Evolutionary conservation across 2,113 vertebrate genomes (phyloP), one percentile per base, ranked within the genome.

Genomic region (Acanthochromis polyacanthus): DNA sequence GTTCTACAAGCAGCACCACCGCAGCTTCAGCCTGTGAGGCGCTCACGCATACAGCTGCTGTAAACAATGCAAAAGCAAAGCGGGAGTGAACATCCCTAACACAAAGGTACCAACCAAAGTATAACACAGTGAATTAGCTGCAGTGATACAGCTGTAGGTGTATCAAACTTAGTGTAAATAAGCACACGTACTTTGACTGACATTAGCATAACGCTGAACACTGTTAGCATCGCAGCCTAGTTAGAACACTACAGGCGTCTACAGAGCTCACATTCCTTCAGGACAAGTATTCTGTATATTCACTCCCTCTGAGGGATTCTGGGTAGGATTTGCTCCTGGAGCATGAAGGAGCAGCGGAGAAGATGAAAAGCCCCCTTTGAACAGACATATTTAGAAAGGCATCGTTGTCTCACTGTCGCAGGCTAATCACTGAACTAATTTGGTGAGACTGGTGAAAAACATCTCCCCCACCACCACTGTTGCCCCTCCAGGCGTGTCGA

Each of bases 1-100:
- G 1, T 89, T 93, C 45, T 85, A 81, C 72, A 94, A 93, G 64
- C 93, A 94, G 75, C 97, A 98, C 84, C 96, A 97, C 80, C 93
- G 97, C 14, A 98, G 96, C 67, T 91, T 98, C 86, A 98, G 97
- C 78, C 84, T 95, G 92, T 95, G 88, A 94, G 67, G 50, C 56
- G n/a, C 30, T 25, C 23, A 1, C 19, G 58, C 56, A 64, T 15
- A 0, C 16, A 1, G 11, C 51, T 30, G 63, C 71, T 30, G 1
- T 17, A 50, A 30, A 30, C 30, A 30, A 30, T 5, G 30, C 30
- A 30, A 30, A 30, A 30, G 30, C 5, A 30, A 30, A 30, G 5
- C 30, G 6, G 30, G 30, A 30, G 30, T 30, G 30, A 30, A 30
- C 30, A 4, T 30, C 30, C 30, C 30, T 30, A 30, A 30, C 30